These are phyloP conservation scores for Pandemis corylana DNA, from an alignment of 2,888 invertebrate genomes.

Conservation along the genomic window DNA sequence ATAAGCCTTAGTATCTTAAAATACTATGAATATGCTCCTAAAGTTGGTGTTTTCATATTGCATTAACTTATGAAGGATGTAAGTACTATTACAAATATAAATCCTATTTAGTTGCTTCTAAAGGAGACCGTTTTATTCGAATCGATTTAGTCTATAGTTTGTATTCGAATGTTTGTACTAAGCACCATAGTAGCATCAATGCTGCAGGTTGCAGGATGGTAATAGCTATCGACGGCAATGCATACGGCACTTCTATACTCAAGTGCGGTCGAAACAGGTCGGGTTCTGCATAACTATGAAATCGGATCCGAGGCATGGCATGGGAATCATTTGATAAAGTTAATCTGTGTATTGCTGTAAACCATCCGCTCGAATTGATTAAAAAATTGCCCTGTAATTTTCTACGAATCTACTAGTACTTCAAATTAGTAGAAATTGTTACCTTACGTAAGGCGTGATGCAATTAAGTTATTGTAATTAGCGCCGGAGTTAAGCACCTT, in stretches of 20 bases:
- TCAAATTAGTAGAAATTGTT: background rate
- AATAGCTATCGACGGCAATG: background rate
- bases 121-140: slow-evolving; percentile 5
- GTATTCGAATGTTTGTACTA: slow-evolving; percentile 39
- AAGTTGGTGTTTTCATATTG: slow-evolving; percentile 35
- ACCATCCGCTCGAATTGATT: too few relatives aligned
- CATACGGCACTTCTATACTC: background rate
- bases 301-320: too few relatives aligned
- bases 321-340: too few relatives aligned
- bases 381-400: background rate
- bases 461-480: background rate
- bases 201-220: background rate
- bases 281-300: background rate
- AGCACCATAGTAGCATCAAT: slow-evolving; percentile 39
- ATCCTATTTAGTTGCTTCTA: slow-evolving; percentile 39
- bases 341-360: too few relatives aligned
- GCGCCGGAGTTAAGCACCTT: background rate
- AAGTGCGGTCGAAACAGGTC: background rate
- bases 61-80: slow-evolving; percentile 41
- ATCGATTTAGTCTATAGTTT: slow-evolving; percentile 7
- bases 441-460: background rate
- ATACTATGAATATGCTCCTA: slow-evolving; percentile 37
- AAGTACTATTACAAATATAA: slow-evolving; percentile 34
- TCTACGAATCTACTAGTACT: background rate
- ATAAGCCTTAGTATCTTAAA: slow-evolving; percentile 37